These are phyloP conservation scores for Muschampia plurimacula DNA, from an alignment of 2,888 invertebrate genomes.

Conservation along the genomic window DNA sequence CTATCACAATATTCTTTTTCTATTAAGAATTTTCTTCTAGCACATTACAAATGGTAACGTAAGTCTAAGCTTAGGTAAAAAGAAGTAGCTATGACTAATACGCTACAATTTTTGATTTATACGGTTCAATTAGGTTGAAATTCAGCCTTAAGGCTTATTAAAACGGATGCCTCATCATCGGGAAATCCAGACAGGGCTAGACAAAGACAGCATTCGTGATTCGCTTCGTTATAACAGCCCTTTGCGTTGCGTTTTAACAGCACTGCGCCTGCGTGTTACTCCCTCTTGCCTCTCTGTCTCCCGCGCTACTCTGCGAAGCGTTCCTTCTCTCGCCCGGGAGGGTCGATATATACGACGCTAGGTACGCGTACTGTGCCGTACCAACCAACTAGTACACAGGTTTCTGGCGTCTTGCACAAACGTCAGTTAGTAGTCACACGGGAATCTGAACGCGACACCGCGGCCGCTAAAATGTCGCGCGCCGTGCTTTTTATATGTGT, in stretches of 20 bases:
- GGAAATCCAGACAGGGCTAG: slow-evolving; percentile 81
- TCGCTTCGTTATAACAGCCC: slow-evolving; percentile 65
- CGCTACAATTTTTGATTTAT: neutral
- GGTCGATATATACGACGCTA: slow-evolving; percentile 84
- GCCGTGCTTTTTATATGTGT: slow-evolving; percentile 87
- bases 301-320: slow-evolving; percentile 47
- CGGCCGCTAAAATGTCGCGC: slow-evolving; percentile 87
- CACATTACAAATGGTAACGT: neutral
- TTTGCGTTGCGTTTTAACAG: slow-evolving; percentile 68
- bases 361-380: slow-evolving; percentile 79
- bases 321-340: slow-evolving; percentile 73
- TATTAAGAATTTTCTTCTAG: neutral
- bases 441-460: slow-evolving; percentile 65
- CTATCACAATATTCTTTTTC: slow-evolving; percentile 21
- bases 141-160: slow-evolving; percentile 45
- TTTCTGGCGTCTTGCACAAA: slow-evolving; percentile 74
- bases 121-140: neutral
- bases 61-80: neutral
- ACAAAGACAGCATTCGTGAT: slow-evolving; percentile 78
- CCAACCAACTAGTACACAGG: slow-evolving; percentile 79
- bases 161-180: slow-evolving; percentile 80
- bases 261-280: slow-evolving; percentile 79
- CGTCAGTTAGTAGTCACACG: slow-evolving; percentile 67
- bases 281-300: slow-evolving; percentile 62
- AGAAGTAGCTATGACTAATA: neutral